A percentile compares a stretch with the other conserved stretches of the same genome.
These are phyloP conservation scores for Gallinago solitaria DNA, from an alignment of 2,797 vertebrate species.

Conservation along the genomic window DNA sequence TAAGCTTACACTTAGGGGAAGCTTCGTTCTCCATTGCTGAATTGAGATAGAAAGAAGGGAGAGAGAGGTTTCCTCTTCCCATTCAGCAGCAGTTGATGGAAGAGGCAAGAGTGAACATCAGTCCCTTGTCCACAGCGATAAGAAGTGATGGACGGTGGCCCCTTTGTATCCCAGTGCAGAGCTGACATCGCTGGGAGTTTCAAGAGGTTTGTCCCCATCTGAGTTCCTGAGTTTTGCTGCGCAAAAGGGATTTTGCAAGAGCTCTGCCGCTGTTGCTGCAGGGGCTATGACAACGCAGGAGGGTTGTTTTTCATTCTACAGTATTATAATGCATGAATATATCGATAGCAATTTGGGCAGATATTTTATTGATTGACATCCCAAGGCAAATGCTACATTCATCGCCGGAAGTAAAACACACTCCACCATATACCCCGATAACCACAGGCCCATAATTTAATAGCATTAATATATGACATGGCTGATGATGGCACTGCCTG, in stretches of 20 bases:
- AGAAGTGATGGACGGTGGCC: background rate
- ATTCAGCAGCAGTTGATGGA: background rate
- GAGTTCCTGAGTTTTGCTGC: background rate
- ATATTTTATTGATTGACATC: conserved; percentile 38
- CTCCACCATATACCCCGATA: background rate
- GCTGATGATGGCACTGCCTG: background rate
- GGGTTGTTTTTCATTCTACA: background rate
- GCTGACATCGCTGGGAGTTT: background rate
- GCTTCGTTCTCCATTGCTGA: background rate
- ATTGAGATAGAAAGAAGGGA: background rate
- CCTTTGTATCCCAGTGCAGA: background rate
- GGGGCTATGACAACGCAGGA: background rate
- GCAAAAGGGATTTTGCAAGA: background rate
- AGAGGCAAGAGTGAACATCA: background rate
- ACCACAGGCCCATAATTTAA: background rate
- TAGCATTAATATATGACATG: background rate
- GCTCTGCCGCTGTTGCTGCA: background rate
- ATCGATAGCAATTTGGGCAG: conserved; percentile 1
- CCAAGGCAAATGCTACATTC: background rate
- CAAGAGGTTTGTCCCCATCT: background rate
- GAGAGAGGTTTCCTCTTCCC: background rate
- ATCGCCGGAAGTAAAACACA: background rate
- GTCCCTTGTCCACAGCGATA: background rate
- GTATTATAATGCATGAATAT: background rate
- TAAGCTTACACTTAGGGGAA: background rate